These are phyloP conservation scores for Actinernus sp. DNA, from an alignment of 92 coral and sea anemone species.

Conservation along the genomic window DNA sequence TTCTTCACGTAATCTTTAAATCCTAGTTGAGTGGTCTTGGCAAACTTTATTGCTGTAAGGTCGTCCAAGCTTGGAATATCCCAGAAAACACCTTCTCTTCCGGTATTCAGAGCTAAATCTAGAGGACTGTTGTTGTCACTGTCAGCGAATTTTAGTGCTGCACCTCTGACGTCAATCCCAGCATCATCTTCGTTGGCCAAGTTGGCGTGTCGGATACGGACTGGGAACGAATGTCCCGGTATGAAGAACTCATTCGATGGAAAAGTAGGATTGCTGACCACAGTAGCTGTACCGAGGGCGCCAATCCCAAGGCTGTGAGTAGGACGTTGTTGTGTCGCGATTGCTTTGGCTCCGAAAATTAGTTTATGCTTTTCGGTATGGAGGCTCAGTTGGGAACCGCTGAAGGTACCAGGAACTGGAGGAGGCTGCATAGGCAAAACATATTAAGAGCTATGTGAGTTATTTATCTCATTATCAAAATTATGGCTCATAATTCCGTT, in stretches of 20 bases:
- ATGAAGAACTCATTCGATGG: slow-evolving; percentile 84
- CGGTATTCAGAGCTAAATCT: slow-evolving; percentile 78
- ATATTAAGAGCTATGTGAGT: no score
- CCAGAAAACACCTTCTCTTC: slow-evolving; percentile 76
- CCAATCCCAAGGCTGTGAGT: slow-evolving; percentile 60
- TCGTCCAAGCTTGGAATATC: no score
- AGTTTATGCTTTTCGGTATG: slow-evolving; percentile 54
- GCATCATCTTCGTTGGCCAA: slow-evolving; percentile 65
- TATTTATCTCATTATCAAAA: no score
- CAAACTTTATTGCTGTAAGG: no score
- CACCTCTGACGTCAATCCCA: slow-evolving; percentile 71
- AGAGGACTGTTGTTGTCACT: slow-evolving; percentile 70
- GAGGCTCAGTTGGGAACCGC: slow-evolving; percentile 52
- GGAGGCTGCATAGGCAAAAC: no score
- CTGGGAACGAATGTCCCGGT: slow-evolving; percentile 66
- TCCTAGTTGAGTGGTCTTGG: no score
- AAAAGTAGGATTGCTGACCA: slow-evolving; percentile 71
- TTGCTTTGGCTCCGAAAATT: slow-evolving; percentile 60
- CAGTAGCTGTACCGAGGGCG: slow-evolving; percentile 43
- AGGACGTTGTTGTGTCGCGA: slow-evolving; percentile 57
- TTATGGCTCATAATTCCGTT: no score
- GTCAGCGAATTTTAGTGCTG: slow-evolving; percentile 83
- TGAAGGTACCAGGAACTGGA: slow-evolving; percentile 67
- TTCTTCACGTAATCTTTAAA: no score
- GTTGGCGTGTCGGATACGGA: slow-evolving; percentile 80